Percentiles rank a stretch among this genome's conserved stretches.
phyloP scores from a whole-genome alignment of 2,797 vertebrate genomes.

The Smutsia gigantea region DNA sequence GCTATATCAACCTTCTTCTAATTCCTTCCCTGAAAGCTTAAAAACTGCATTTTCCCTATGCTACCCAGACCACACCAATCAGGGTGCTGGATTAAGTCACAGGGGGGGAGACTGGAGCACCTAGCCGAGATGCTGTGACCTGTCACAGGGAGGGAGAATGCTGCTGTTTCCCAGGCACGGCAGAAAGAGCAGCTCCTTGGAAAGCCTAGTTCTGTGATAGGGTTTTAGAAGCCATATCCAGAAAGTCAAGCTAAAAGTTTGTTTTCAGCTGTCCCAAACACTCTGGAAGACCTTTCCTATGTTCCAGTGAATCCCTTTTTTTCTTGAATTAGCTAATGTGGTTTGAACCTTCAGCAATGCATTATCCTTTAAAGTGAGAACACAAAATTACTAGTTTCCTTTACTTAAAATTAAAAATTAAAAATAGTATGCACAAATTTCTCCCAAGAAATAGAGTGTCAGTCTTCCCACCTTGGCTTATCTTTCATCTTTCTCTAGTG shows the following conservation, averaged over 20 bases:
- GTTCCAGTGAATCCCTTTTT: background rate
- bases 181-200: background rate
- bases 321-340: background rate
- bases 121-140: background rate
- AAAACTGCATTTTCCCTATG: background rate
- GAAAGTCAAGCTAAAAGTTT: background rate
- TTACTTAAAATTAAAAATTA: background rate
- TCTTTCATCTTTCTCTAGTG: background rate
- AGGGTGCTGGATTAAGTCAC: background rate
- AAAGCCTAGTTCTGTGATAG: background rate
- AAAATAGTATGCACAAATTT: background rate
- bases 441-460: background rate
- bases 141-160: background rate
- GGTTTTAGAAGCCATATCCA: background rate
- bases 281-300: background rate
- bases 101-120: background rate
- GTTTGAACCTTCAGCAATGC: background rate
- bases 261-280: background rate
- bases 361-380: background rate
- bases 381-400: background rate
- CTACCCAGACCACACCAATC: background rate
- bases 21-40: background rate
- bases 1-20: background rate
- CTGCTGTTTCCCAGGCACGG: background rate
- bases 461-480: background rate